phyloP scores from a whole-genome alignment of 2,888 invertebrate species.

The Volucella inflata region DNA sequence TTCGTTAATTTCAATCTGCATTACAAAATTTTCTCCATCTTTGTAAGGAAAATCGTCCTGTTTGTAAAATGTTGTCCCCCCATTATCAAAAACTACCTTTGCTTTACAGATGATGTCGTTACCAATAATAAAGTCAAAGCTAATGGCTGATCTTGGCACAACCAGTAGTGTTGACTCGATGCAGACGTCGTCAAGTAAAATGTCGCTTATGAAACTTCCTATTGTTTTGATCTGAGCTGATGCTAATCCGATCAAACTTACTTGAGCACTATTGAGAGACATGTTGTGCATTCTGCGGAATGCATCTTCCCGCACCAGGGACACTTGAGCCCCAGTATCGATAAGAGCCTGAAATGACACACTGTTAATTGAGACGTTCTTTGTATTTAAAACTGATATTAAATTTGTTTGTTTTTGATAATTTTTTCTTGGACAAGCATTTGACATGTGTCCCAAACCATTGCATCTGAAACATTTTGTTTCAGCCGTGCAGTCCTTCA shows the following conservation, averaged over 20 bases:
- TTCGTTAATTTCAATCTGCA: constrained; percentile 21
- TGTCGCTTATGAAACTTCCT: too few species aligned
- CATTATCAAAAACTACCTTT: too few species aligned
- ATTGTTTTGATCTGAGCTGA: too few species aligned
- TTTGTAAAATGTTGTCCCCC: too few species aligned
- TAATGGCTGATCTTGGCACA: too few species aligned
- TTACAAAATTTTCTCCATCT: constrained; percentile 8
- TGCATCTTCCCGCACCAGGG: constrained; percentile 26
- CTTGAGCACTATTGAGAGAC: not conserved
- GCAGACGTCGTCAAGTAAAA: not conserved
- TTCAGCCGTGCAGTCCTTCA: constrained; percentile 73
- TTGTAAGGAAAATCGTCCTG: not conserved
- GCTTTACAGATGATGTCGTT: too few species aligned
- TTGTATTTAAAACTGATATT: constrained; percentile 10
- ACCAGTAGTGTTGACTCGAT: not conserved
- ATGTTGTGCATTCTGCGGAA: not conserved
- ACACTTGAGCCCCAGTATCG: constrained; percentile 40
- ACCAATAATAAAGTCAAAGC: too few species aligned
- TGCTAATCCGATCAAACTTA: too few species aligned
- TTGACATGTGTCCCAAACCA: constrained; percentile 77
- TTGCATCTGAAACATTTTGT: constrained; percentile 79
- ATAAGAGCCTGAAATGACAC: constrained; percentile 32
- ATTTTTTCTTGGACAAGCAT: not conserved
- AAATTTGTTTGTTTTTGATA: constrained; percentile 5
- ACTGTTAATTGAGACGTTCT: constrained; percentile 19